These are phyloP conservation scores for Luscinia luscinia DNA, from an alignment of 2,797 vertebrate species.

Conservation along the genomic window DNA sequence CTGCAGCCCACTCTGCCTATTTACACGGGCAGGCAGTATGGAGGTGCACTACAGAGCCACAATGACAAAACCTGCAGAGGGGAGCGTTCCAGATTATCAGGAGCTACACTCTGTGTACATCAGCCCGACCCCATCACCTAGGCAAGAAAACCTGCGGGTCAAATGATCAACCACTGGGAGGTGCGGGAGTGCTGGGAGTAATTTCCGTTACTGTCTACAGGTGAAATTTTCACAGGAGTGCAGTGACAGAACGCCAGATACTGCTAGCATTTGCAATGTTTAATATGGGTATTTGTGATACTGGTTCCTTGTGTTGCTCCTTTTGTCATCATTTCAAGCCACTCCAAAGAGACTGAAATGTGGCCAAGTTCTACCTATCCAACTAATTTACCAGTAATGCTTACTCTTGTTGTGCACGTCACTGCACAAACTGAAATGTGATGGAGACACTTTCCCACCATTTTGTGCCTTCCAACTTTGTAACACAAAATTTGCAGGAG, in stretches of 20 bases:
- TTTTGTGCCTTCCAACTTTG: background rate
- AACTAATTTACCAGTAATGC: background rate
- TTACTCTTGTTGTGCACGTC: background rate
- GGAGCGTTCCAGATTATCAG: background rate
- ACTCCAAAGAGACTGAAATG: background rate
- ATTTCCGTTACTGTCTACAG: background rate
- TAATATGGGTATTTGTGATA: background rate
- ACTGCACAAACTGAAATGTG: background rate
- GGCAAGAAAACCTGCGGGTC: background rate
- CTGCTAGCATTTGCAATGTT: background rate
- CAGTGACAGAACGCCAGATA: background rate
- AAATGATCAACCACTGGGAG: background rate
- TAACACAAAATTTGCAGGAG: background rate
- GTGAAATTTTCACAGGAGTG: background rate
- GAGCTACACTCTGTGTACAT: background rate
- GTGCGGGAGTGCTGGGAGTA: background rate
- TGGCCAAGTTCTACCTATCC: background rate
- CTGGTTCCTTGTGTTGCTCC: background rate
- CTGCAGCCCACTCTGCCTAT: background rate
- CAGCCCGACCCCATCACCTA: background rate
- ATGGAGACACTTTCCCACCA: background rate
- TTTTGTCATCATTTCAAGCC: background rate
- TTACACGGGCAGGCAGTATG: background rate
- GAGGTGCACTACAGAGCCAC: fast-evolving
- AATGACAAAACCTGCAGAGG: background rate